Evolutionary conservation across 1,140 invertebrate species (phyloP), one percentile per base, ranked within the genome.

Genomic region (Drosophila serrata): DNA sequence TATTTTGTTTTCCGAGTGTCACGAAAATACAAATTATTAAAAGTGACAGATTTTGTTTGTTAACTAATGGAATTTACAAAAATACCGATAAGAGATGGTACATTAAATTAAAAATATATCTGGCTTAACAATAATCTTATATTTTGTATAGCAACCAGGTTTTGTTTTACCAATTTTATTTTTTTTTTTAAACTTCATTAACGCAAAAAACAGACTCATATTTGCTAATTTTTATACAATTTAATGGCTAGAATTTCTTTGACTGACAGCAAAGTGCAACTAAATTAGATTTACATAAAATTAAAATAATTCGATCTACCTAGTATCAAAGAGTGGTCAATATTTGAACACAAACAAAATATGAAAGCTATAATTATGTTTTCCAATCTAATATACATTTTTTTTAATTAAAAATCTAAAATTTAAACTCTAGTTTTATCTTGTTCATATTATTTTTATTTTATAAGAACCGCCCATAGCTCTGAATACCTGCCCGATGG

Each of bases 401-500:
- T 15, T 8, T 8, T 59, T 11, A 4, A 19, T 33, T 29, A 13
- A 19, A 9, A 49, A 6, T 13, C 0, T 0, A 13, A 8, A 12
- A 0, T 7, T 22, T 31, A 19, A 17, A 17, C 17, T 33, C 27
- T n/a, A 17, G 2, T 7, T 33, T 61, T 29, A 37, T 37, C 4
- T 7, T 4, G 8, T 15, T 59, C 11, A 19, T 12, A 22, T 17
- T 11, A 64, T 65, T 74, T 68, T 53, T 19, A 57, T 73, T 80
- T 67, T 48, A 3, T 58, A 27, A 63, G 65, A 76, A 12, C 42
- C 59, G 8, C 5, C 48, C 35, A 31, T 59, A n/a, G 62, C 62
- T 13, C 51, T 55, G 13, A 45, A 42, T 22, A 65, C 61, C 51
- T 60, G 45, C 8, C 74, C 63, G 3, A 64, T 62, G 40, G 79